phyloP scores from a whole-genome alignment of 2,888 invertebrate genomes.

The Erebia palarica region DNA sequence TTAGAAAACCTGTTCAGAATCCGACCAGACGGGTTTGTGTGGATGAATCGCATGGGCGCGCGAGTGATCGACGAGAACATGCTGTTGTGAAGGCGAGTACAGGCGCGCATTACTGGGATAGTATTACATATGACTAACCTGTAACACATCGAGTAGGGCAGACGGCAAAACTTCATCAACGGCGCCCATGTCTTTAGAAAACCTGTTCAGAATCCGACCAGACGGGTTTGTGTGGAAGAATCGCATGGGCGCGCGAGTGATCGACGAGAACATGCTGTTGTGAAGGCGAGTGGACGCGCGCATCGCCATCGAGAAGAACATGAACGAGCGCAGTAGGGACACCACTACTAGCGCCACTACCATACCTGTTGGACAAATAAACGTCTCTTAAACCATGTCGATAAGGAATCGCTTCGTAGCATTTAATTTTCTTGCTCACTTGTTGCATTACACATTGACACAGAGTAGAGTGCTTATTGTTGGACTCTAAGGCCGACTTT shows the following conservation, averaged over 20 bases:
- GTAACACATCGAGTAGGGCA: constrained; percentile 84
- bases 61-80: constrained; percentile 93
- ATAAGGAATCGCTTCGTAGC: too few species aligned
- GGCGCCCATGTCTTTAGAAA: constrained; percentile 93
- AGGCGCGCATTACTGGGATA: constrained; percentile 85
- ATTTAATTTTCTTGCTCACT: not conserved
- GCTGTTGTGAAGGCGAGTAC: constrained; percentile 88
- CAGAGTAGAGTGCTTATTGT: too few species aligned
- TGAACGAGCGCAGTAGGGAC: constrained; percentile 77
- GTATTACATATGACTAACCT: constrained; percentile 54
- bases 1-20: constrained; percentile 95
- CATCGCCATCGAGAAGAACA: constrained; percentile 86
- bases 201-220: constrained; percentile 92
- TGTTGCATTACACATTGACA: too few species aligned
- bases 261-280: constrained; percentile 91
- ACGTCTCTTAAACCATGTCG: not conserved
- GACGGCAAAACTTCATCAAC: constrained; percentile 85
- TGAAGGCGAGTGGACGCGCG: constrained; percentile 90
- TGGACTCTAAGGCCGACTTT: too few species aligned
- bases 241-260: constrained; percentile 90
- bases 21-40: constrained; percentile 91
- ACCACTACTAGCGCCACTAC: constrained; percentile 75
- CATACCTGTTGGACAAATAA: constrained; percentile 57
- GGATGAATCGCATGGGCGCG: constrained; percentile 93
- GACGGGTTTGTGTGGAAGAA: constrained; percentile 95